These are phyloP conservation scores for Clupea harengus DNA, from an alignment of 2,113 vertebrate genomes.

Conservation along the genomic window DNA sequence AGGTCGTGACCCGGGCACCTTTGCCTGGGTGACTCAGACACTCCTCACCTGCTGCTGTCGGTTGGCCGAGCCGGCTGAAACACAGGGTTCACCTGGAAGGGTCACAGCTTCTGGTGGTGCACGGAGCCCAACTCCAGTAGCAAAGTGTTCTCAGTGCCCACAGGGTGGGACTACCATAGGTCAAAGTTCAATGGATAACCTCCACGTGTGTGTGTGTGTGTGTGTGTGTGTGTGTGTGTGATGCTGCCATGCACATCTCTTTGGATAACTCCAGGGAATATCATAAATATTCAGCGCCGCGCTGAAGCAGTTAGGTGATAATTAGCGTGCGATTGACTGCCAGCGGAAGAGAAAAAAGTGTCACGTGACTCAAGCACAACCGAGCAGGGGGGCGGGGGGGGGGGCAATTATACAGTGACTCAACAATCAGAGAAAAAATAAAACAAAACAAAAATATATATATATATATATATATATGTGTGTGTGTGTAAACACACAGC, in stretches of 20 bases:
- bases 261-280: not conserved
- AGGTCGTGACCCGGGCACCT: not conserved
- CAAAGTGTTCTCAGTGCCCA: not conserved
- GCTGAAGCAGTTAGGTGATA: not conserved
- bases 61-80: not conserved
- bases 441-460: not conserved
- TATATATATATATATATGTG: too few relatives aligned
- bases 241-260: not conserved
- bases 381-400: too few relatives aligned
- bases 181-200: slow-evolving; percentile 16
- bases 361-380: not conserved
- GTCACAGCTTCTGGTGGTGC: not conserved
- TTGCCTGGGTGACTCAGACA: not conserved
- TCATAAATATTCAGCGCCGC: not conserved
- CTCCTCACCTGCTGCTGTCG: not conserved
- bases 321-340: not conserved
- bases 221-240: slow-evolving; percentile 1
- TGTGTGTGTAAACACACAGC: too few relatives aligned
- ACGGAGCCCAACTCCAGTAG: not conserved
- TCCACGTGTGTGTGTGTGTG: slow-evolving; percentile 14
- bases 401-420: not conserved
- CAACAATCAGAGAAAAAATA: not conserved
- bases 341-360: not conserved
- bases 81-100: not conserved
- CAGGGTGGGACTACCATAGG: not conserved